Evolutionary conservation across 2,113 vertebrate species (phyloP).

Genomic region (Periophthalmodon schlosseri): DNA sequence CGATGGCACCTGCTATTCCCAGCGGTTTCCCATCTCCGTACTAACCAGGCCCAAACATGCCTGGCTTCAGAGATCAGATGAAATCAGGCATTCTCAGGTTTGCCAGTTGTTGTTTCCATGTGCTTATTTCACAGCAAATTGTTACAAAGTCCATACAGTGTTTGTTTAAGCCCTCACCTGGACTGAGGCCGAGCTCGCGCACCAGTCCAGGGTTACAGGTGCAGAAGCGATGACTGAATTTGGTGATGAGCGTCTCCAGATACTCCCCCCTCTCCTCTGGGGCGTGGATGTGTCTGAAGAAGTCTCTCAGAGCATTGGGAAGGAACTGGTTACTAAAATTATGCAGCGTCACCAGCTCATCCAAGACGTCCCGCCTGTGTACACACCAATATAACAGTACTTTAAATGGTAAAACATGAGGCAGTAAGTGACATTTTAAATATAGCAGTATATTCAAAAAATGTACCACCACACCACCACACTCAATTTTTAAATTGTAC

Average conservation of each 20-base stretch:
- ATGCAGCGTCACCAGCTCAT: constrained; percentile 96
- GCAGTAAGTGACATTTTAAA: too few relatives aligned
- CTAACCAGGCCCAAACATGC: too few relatives aligned
- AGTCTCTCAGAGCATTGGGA: constrained; percentile 96
- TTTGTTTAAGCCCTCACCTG: constrained; percentile 81
- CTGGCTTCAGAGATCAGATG: too few relatives aligned
- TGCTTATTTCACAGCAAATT: neutral
- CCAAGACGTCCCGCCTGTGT: constrained; percentile 91
- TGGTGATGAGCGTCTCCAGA: constrained; percentile 98
- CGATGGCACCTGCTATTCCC: too few relatives aligned
- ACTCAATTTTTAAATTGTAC: too few relatives aligned
- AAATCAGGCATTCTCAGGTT: too few relatives aligned
- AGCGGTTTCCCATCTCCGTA: too few relatives aligned
- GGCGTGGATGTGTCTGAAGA: constrained; percentile 97
- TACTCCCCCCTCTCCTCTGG: constrained; percentile 98
- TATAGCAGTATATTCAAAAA: too few relatives aligned
- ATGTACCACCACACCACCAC: too few relatives aligned
- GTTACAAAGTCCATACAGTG: neutral
- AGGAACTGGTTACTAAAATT: constrained; percentile 99
- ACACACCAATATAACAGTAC: neutral
- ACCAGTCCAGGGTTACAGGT: constrained; percentile 93
- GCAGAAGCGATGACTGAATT: constrained; percentile 97
- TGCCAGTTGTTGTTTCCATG: neutral
- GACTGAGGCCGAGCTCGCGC: constrained; percentile 92
- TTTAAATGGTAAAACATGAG: too few relatives aligned